These are phyloP conservation scores for Oncopodura yosiiana DNA, from an alignment of 1,140 invertebrate genomes.

Conservation along the genomic window DNA sequence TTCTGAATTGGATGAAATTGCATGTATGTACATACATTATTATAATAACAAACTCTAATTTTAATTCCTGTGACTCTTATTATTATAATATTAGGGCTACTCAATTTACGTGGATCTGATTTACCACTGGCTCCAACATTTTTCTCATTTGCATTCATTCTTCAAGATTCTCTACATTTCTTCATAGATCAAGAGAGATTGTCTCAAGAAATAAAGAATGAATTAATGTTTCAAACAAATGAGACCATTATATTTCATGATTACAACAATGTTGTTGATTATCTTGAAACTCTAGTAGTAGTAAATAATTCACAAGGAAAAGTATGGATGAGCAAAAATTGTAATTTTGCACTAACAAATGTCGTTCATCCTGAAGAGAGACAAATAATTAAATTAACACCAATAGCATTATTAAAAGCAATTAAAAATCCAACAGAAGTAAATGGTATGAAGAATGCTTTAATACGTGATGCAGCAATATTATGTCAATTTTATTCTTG, in stretches of 20 bases:
- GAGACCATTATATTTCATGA: no score
- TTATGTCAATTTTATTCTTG: slow-evolving; percentile 83
- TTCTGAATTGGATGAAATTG: slow-evolving; percentile 79
- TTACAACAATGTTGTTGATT: no score
- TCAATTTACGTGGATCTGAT: slow-evolving; percentile 89
- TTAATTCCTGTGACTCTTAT: slow-evolving; percentile 96
- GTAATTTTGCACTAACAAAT: slow-evolving; percentile 17
- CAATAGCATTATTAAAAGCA: slow-evolving; percentile 69
- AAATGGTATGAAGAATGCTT: slow-evolving; percentile 74
- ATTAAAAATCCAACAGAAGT: slow-evolving; percentile 77
- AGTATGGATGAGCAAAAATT: slow-evolving; percentile 27
- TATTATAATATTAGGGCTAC: slow-evolving; percentile 92
- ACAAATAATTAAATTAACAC: slow-evolving; percentile 46
- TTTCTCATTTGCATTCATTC: slow-evolving; percentile 65
- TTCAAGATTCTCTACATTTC: slow-evolving; percentile 36
- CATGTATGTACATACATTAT: no score
- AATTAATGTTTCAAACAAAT: slow-evolving; percentile 47
- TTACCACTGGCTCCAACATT: slow-evolving; percentile 78
- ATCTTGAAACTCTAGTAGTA: no score
- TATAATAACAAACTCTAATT: no score
- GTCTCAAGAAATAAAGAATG: neutral
- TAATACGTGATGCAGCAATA: slow-evolving; percentile 74
- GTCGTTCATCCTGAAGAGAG: slow-evolving; percentile 38
- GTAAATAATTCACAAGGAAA: neutral
- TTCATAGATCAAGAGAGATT: slow-evolving; percentile 43